Percentiles rank a stretch among this genome's conserved stretches.
These are phyloP conservation scores for Erpornis zantholeuca DNA, from an alignment of 2,113 vertebrate genomes.

Conservation along the genomic window DNA sequence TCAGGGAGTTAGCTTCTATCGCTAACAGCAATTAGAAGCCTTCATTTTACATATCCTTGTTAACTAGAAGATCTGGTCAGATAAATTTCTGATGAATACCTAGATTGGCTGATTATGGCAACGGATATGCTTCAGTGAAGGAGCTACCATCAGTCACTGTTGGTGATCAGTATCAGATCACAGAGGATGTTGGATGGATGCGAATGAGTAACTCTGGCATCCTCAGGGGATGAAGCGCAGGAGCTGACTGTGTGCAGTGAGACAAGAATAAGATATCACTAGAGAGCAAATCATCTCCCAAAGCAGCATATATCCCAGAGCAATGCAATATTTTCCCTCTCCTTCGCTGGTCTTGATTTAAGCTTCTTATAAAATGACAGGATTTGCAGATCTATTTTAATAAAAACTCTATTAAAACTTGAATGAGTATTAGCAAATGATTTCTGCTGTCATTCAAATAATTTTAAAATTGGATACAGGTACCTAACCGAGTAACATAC, in stretches of 20 bases:
- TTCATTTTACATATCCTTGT: neutral
- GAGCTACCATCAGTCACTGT: neutral
- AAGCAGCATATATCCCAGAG: neutral
- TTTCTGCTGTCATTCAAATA: neutral
- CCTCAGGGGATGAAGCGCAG: neutral
- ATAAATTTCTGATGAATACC: neutral
- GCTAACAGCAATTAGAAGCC: neutral
- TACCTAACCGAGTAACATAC: neutral
- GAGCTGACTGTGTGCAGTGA: neutral
- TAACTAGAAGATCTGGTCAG: neutral
- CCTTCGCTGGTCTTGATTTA: neutral
- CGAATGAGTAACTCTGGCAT: neutral
- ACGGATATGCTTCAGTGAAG: fast-evolving
- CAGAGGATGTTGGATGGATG: neutral
- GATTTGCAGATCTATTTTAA: constrained; percentile 7
- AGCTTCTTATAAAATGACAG: constrained; percentile 9
- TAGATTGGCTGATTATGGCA: neutral
- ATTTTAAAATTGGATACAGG: constrained; percentile 18
- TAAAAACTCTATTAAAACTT: constrained; percentile 24
- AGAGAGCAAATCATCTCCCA: neutral
- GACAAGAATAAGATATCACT: neutral
- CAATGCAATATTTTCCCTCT: neutral
- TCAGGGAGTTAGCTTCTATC: neutral
- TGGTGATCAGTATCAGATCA: neutral
- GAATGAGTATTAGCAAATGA: constrained; percentile 5